Evolutionary conservation across 2,888 invertebrate species (phyloP), one percentile per base, ranked within the genome.

Genomic region (Eilema griseolum): DNA sequence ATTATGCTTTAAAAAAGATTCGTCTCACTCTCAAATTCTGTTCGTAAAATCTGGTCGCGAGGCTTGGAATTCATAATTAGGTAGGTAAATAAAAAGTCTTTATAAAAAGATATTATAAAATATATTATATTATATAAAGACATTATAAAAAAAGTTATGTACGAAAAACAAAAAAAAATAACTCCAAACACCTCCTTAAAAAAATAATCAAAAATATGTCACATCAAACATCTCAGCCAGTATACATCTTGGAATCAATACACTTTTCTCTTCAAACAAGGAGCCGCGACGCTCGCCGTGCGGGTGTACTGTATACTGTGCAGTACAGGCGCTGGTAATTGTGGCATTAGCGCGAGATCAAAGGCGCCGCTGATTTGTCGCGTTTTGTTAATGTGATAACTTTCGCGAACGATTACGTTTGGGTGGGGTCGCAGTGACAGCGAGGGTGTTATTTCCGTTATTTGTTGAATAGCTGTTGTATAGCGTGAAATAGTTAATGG

Each of bases 331-430:
- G 71, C 66, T 77, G 77, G 92, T 95, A 94, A 95, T 94, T 91
- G 94, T 91, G 91, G 86, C 93, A 94, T 94, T 93, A 94, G 91
- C 91, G 90, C 87, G 81, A 90, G 92, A 94, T 94, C 94, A 95
- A 94, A 94, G 94, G 94, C 93, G 92, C 90, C 90, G 88, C 81
- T 90, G 91, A 92, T 92, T 94, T 92, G 92, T 87, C 90, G 92
- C 94, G 91, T 94, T 94, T 93, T 92, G 90, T 94, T 95, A 93
- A 94, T 92, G 93, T 91, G 94, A 94, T 95, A 95, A 94, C 90
- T 94, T 93, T 91, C 90, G 92, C 90, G 92, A 89, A 84, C 91
- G 89, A 93, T 94, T 93, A 92, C 90, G 71, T 84, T 81, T 69
- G 78, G 84, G 86, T 73, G 70, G 66, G 86, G 90, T 66, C 74